Evolutionary conservation across 2,113 vertebrate genomes (phyloP), one percentile per base, ranked within the genome.

Genomic region (Lanius collurio): DNA sequence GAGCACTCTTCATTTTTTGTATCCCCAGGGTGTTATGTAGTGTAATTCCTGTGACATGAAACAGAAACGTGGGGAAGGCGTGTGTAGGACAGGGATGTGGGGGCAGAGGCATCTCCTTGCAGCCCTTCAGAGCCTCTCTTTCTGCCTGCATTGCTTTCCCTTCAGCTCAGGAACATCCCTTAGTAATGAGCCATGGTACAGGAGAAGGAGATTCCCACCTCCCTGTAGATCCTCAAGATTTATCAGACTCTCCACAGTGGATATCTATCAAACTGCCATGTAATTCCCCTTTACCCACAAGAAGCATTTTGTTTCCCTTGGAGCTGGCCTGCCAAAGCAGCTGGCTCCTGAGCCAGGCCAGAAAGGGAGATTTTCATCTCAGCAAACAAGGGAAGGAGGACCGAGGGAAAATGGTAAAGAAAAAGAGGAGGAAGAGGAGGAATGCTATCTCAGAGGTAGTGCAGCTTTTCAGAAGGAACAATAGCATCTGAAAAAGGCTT

Each of bases 141-240:
- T 56, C 33, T 39, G 0, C 37, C 6, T 3, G 33, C 42, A 30
- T 9, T 31, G 23, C 24, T 55, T 71, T 41, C 10, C 33, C 23
- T 83, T 64, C 22, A 15, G 47, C 49, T 75, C 33, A 23, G 52
- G 46, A 82, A 5, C 18, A 8, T 49, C 21, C 8, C 33, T 50
- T 27, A 35, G 7, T 35, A 55, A 55, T 0, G 3, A 89, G 2
- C 37, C 7, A 0, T 35, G 56, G 33, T 50, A 31, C 4, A 0
- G 35, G 73, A 81, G 80, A 60, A 80, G 69, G 18, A 85, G 2
- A 37, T 31, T 70, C n/a, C 50, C 13, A 5, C 23, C 50, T 87
- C 62, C 68, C 46, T 52, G 6, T 41, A 37, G 44, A 44, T 37
- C n/a, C 37, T 94, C 26, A 37, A 10, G 37, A 57, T 83, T 80